Base-by-base conservation (phyloP, 2,113 vertebrate genomes). In the Rhizomys pruinosus region DNA sequence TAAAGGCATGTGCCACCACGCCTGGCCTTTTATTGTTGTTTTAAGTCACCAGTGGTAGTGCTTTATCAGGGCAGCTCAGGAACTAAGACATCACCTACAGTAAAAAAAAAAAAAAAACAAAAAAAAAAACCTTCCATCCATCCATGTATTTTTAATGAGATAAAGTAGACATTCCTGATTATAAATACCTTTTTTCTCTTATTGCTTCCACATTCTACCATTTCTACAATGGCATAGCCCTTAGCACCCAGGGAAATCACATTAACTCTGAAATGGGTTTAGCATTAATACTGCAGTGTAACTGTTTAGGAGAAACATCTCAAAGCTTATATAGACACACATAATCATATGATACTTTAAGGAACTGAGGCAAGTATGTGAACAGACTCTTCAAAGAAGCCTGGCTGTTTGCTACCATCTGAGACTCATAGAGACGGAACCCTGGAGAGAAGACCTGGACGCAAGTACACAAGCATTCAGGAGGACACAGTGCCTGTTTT, bases 381-480 rank as follows among this genome's bases (percentile, higher is more conserved):
- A 80, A 78, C 42, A 0, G 16, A 39, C 34, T 87, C 42, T 89
- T 73, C 20, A 25, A 22, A 71, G 76, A 32, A 59, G 2, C 2
- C 12, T 42, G n/a, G 76, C n/a, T 47, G 4, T 47, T 34, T 1
- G 4, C 59, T 71, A 52, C 5, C 52, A 8, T 2, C 0, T 7
- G 23, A 34, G 44, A n/a, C n/a, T n/a, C n/a, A n/a, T n/a, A n/a
- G n/a, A n/a, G n/a, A n/a, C n/a, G n/a, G n/a, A n/a, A n/a, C n/a
- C n/a, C n/a, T n/a, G n/a, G n/a, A n/a, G n/a, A n/a, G n/a, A n/a
- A n/a, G n/a, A 39, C 15, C 16, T 3, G 25, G 29, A 44, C 29
- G 55, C 25, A 7, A 3, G 3, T 2, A 16, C 27, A 0, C 0
- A 3, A 27, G 5, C 7, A 3, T 42, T 22, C 0, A 13, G 32